A percentile compares a stretch with the other conserved stretches of the same genome.
These are phyloP conservation scores for Odontocerum albicorne DNA, from an alignment of 2,888 invertebrate species.

Conservation along the genomic window DNA sequence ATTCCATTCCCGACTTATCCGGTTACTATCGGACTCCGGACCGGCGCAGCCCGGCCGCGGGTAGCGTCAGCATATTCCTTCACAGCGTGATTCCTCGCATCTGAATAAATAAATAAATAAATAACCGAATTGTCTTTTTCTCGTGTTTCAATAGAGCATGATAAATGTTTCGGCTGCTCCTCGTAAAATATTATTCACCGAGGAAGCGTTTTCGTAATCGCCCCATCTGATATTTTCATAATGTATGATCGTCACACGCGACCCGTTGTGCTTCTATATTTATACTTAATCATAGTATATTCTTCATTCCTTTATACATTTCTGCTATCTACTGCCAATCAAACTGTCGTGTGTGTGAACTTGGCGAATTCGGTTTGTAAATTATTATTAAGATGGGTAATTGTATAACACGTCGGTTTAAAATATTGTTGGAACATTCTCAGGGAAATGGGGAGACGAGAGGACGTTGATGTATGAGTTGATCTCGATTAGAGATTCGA, in stretches of 20 bases:
- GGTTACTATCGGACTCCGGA: background rate
- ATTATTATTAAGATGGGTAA: no score
- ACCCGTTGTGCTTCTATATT: constrained; percentile 3
- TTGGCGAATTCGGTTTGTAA: no score
- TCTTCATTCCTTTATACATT: background rate
- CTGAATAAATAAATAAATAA: constrained; percentile 14
- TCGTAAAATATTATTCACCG: constrained; percentile 5
- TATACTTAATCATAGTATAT: no score
- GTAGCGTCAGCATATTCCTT: background rate
- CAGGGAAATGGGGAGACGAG: no score
- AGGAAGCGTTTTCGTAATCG: constrained; percentile 16
- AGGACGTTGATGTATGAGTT: no score
- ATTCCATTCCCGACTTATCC: background rate
- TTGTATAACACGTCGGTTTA: no score
- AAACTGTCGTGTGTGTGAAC: no score
- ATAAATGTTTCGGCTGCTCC: constrained; percentile 9
- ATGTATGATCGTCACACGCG: constrained; percentile 1
- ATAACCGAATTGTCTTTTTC: constrained; percentile 17
- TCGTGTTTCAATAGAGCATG: constrained; percentile 20
- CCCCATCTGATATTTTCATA: constrained; percentile 12
- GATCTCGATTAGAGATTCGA: no score
- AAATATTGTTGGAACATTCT: no score
- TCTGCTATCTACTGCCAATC: no score
- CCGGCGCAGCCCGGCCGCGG: background rate
- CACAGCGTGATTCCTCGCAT: constrained; percentile 21